A percentile compares a stretch with the other conserved stretches of the same genome.
Conservation (phyloP, 2,797 vertebrate genomes). For the Clarias laeviceps region DNA sequence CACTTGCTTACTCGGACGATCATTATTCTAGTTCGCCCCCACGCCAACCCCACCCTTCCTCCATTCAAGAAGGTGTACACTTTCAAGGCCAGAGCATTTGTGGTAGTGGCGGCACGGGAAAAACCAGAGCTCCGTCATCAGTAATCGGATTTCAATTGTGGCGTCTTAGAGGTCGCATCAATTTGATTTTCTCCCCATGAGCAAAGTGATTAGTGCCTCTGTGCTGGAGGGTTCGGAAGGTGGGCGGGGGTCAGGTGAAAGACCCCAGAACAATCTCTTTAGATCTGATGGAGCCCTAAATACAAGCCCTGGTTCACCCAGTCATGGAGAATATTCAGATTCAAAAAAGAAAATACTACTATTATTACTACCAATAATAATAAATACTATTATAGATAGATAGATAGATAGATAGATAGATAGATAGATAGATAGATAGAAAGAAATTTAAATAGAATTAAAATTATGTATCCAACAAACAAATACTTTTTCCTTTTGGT, state of each 20-base stretch:
- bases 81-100: slow-evolving; percentile 76
- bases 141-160: slow-evolving; percentile 79
- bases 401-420: too few species aligned
- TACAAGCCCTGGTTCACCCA: neutral
- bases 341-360: too few species aligned
- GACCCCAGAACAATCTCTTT: neutral
- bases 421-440: too few species aligned
- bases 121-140: slow-evolving; percentile 70
- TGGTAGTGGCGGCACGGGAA: slow-evolving; percentile 67
- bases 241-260: neutral
- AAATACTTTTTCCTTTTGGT: neutral
- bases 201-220: slow-evolving; percentile 61
- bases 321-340: neutral
- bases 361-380: neutral
- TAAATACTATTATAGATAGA: neutral
- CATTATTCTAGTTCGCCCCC: slow-evolving; percentile 32
- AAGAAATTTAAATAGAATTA: too few species aligned
- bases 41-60: slow-evolving; percentile 5
- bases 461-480: neutral
- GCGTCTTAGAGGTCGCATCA: slow-evolving; percentile 74
- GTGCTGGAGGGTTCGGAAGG: slow-evolving; percentile 21
- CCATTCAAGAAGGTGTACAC: slow-evolving; percentile 66
- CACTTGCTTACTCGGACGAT: slow-evolving; percentile 40
- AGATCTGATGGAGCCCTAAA: neutral
- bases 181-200: slow-evolving; percentile 75